phyloP scores from a whole-genome alignment of 2,888 invertebrate genomes.

The Laothoe populi region DNA sequence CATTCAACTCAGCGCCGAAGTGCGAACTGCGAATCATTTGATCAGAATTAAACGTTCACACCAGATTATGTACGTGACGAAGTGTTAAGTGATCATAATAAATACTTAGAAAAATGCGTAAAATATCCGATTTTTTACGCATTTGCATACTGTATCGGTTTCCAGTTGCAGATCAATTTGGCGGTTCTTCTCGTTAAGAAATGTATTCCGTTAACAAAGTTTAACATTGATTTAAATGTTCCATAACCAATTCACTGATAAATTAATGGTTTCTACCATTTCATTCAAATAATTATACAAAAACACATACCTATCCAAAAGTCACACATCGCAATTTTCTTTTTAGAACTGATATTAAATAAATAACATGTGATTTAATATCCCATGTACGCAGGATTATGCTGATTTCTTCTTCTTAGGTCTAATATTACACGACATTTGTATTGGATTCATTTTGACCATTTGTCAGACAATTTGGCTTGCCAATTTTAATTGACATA shows the following conservation, averaged over 20 bases:
- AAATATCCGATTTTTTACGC: neutral
- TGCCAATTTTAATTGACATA: too few relatives aligned
- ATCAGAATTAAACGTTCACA: conserved; percentile 61
- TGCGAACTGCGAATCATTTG: conserved; percentile 65
- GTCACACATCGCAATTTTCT: too few relatives aligned
- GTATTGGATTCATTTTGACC: too few relatives aligned
- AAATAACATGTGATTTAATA: too few relatives aligned
- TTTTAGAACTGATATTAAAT: too few relatives aligned
- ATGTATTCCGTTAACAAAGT: neutral
- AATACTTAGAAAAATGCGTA: conserved; percentile 2
- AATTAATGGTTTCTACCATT: neutral
- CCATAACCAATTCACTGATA: neutral
- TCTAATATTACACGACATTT: too few relatives aligned
- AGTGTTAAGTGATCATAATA: conserved; percentile 27
- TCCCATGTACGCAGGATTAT: too few relatives aligned
- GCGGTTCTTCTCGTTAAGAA: neutral
- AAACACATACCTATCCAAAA: too few relatives aligned
- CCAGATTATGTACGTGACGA: conserved; percentile 54
- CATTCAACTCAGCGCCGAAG: conserved; percentile 54
- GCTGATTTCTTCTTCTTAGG: too few relatives aligned
- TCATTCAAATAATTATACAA: too few relatives aligned
- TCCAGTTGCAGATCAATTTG: neutral
- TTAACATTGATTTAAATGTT: neutral
- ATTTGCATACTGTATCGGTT: conserved; percentile 13
- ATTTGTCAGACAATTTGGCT: too few relatives aligned